phyloP scores from a whole-genome alignment of 2,797 vertebrate genomes.

The Sebastolobus altivelis region DNA sequence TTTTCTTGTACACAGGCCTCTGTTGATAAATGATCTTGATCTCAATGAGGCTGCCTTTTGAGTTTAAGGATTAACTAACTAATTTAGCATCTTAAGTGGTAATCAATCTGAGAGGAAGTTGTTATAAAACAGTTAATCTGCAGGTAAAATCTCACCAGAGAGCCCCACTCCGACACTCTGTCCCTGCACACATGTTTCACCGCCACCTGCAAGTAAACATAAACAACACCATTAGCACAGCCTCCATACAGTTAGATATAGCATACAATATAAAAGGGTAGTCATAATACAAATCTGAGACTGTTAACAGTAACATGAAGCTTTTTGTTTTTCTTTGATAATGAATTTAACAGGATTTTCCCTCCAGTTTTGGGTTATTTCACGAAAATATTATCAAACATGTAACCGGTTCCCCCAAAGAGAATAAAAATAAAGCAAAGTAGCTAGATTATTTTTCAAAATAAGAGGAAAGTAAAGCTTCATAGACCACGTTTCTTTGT shows the following conservation, averaged over 20 bases:
- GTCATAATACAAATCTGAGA: too few species aligned
- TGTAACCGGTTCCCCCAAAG: neutral
- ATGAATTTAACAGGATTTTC: neutral
- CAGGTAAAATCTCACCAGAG: conserved; percentile 85
- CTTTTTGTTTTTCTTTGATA: neutral
- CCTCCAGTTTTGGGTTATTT: neutral
- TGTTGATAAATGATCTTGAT: neutral
- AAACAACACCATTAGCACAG: conserved; percentile 1
- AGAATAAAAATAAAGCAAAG: neutral
- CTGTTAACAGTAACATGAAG: neutral
- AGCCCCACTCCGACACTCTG: conserved; percentile 91
- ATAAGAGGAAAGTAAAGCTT: neutral
- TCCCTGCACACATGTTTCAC: conserved; percentile 93
- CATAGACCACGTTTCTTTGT: neutral
- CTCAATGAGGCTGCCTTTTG: neutral
- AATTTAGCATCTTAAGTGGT: neutral
- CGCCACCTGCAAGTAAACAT: conserved; percentile 84
- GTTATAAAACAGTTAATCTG: neutral
- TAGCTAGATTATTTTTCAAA: rapidly evolving
- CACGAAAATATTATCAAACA: neutral
- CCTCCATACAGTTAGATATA: neutral
- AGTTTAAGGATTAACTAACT: neutral
- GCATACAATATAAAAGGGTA: neutral
- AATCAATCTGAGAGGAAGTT: neutral
- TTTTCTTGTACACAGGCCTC: neutral